A percentile compares a stretch with the other conserved stretches of the same genome.
These are phyloP conservation scores for Sylvia borin DNA, from an alignment of 2,797 vertebrate species.

Conservation along the genomic window DNA sequence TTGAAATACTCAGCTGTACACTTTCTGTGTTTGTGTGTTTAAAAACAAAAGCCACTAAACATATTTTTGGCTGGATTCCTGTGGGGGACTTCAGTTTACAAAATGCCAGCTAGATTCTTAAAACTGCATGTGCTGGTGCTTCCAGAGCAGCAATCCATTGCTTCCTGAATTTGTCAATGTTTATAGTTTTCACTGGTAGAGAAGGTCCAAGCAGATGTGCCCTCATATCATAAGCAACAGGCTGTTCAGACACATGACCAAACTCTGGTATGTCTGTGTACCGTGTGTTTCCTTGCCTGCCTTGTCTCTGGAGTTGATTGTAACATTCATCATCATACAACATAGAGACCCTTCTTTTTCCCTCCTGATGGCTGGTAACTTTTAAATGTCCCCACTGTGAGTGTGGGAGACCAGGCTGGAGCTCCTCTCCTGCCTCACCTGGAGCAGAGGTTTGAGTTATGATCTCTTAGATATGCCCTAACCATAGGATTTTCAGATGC, in stretches of 20 bases:
- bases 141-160: neutral
- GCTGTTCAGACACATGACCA: neutral
- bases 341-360: neutral
- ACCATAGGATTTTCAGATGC: neutral
- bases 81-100: neutral
- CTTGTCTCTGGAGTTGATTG: neutral
- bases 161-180: neutral
- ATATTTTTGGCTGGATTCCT: neutral
- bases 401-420: neutral
- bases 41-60: conserved; percentile 35
- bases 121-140: neutral
- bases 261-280: no score
- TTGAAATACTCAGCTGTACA: conserved; percentile 10
- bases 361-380: fast-evolving
- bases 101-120: neutral
- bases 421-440: neutral
- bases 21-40: neutral
- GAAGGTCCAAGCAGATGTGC: neutral
- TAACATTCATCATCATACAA: neutral
- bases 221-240: neutral
- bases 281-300: neutral
- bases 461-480: neutral
- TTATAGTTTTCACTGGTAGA: neutral
- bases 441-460: neutral
- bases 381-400: neutral